Conservation (phyloP, 2,113 vertebrate genomes). For the Euleptes europaea region DNA sequence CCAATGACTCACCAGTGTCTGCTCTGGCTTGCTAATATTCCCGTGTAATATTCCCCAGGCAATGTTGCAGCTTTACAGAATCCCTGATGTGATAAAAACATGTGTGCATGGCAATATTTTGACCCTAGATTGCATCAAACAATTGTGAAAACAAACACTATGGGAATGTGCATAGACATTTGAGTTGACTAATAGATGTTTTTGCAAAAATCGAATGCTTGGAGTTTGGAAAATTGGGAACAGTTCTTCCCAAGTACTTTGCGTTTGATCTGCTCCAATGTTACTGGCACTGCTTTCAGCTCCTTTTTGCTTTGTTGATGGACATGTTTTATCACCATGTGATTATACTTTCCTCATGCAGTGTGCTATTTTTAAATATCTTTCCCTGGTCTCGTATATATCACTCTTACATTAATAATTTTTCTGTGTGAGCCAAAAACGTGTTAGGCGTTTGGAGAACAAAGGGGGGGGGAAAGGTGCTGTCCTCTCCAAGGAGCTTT, state of each 20-base stretch:
- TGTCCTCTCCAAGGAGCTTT: constrained; percentile 4
- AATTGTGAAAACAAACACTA: neutral
- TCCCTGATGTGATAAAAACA: neutral
- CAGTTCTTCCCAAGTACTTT: neutral
- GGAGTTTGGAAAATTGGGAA: neutral
- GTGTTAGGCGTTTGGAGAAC: constrained; percentile 18
- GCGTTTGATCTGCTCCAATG: neutral
- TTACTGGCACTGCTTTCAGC: neutral
- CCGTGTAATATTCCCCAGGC: no score
- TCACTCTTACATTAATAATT: constrained; percentile 14
- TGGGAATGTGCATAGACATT: neutral
- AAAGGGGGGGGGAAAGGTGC: constrained; percentile 1
- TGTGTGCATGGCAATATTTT: neutral
- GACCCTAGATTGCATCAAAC: neutral
- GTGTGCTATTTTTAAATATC: neutral
- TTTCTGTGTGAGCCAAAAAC: constrained; percentile 4
- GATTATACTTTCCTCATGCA: neutral
- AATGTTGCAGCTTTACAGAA: neutral
- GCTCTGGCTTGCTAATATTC: no score
- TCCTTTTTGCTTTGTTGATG: neutral
- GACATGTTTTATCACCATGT: neutral
- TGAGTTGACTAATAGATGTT: neutral
- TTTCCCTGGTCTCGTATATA: neutral
- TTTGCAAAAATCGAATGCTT: neutral
- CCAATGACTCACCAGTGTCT: no score